Evolutionary conservation across 2,113 vertebrate genomes (phyloP).

Genomic region (Romanogobio albipinnatus): DNA sequence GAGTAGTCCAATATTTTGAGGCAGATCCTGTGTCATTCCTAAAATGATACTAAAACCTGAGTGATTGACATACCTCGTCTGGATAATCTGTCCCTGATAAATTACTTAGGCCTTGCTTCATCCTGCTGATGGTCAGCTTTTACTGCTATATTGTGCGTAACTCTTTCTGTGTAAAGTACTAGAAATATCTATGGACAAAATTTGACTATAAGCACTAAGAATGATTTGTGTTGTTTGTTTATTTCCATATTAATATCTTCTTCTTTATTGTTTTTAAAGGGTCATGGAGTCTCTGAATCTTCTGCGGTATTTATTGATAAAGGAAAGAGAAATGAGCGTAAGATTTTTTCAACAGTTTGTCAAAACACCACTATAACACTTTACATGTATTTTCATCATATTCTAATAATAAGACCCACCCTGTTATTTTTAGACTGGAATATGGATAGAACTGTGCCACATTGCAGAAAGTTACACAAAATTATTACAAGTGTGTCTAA

Average conservation of each 20-base stretch:
- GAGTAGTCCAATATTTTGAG: slow-evolving; percentile 38
- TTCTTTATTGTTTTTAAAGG: slow-evolving; percentile 68
- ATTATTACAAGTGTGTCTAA: slow-evolving; percentile 84
- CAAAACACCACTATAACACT: neutral
- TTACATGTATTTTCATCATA: neutral
- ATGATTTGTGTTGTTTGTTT: neutral
- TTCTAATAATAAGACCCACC: neutral
- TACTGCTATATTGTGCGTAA: neutral
- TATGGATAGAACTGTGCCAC: slow-evolving; percentile 82
- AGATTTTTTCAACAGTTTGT: neutral
- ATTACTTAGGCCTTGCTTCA: slow-evolving; percentile 40
- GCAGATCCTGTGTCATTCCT: slow-evolving; percentile 56
- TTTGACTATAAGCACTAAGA: neutral
- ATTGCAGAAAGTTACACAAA: slow-evolving; percentile 84
- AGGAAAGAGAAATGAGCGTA: slow-evolving; percentile 74
- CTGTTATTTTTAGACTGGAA: slow-evolving; percentile 72
- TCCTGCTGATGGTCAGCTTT: slow-evolving; percentile 7
- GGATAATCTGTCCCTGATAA: slow-evolving; percentile 50
- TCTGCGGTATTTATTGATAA: slow-evolving; percentile 87
- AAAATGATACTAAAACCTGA: slow-evolving; percentile 52
- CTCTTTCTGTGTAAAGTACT: neutral
- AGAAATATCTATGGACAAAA: neutral
- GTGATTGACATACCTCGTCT: slow-evolving; percentile 48
- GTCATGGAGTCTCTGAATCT: slow-evolving; percentile 94
- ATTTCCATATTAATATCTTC: neutral